A percentile compares a stretch with the other conserved stretches of the same genome.
These are phyloP conservation scores for Nematolebias whitei DNA, from an alignment of 2,113 vertebrate species.

Conservation along the genomic window DNA sequence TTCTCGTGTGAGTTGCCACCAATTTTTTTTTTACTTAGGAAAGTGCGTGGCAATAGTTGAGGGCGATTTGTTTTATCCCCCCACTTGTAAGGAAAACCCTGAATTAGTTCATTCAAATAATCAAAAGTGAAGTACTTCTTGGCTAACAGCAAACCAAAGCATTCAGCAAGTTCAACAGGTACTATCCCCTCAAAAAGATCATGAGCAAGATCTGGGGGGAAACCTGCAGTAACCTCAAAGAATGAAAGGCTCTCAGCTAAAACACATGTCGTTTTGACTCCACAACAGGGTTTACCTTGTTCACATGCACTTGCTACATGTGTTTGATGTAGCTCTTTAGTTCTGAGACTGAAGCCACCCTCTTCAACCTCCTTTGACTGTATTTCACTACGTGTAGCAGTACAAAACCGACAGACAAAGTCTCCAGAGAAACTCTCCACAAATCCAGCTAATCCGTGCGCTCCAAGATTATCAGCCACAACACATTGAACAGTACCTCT, in stretches of 20 bases:
- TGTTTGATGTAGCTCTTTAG: slow-evolving; percentile 17
- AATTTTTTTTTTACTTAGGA: not conserved
- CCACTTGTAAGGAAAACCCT: slow-evolving; percentile 1
- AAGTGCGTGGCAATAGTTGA: not conserved
- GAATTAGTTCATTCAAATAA: not conserved
- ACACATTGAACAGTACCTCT: not conserved
- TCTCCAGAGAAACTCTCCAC: slow-evolving; percentile 29
- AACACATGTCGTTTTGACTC: not conserved
- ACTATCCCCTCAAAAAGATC: not conserved
- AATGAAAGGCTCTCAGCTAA: not conserved
- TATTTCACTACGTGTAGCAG: slow-evolving; percentile 12
- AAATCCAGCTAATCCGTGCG: slow-evolving; percentile 24
- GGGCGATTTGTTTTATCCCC: not conserved
- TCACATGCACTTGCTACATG: slow-evolving; percentile 6
- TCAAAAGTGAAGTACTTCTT: slow-evolving; percentile 13
- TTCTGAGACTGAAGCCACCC: slow-evolving; percentile 20
- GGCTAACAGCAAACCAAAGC: not conserved
- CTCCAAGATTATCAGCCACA: slow-evolving; percentile 37
- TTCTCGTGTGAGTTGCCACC: not conserved
- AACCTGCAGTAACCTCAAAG: not conserved
- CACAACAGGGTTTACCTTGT: not conserved
- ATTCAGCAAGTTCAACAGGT: slow-evolving; percentile 1
- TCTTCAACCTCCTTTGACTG: slow-evolving; percentile 12
- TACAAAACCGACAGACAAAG: slow-evolving; percentile 37
- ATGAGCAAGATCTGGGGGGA: not conserved